Evolutionary conservation across 1,140 invertebrate genomes (phyloP), one percentile per base, ranked within the genome.

Genomic region (Bemisia tabaci): DNA sequence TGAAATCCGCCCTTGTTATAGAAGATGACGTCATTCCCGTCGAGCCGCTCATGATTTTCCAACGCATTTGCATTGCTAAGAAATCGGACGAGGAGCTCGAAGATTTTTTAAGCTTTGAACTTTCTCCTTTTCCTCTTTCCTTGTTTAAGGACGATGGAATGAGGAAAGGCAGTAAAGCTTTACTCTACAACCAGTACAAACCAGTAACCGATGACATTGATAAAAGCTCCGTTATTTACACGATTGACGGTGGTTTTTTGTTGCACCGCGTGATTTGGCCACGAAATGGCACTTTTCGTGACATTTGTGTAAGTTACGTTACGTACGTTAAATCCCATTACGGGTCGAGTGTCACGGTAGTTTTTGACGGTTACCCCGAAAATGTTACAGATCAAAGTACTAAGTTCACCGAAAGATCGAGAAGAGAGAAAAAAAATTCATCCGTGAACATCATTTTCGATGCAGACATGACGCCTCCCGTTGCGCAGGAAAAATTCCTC

Each of bases 111-210:
- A 68, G 74, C 66, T 77, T 76, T 74, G 75, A 79, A 74, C 59
- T 78, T 61, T 73, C 71, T 62, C 75, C 75, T 59, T 77, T 72
- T 73, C 75, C 77, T 24, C 68, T 70, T 70, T 68, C 76, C 65
- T 62, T 79, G 70, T 79, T 77, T 74, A 72, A 75, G 72, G 73
- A 69, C 68, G 63, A 71, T 73, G 74, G 74, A 67, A 78, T 78
- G 76, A 69, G 74, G 71, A 77, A 78, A 76, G 73, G 71, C 5
- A 72, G 65, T 23, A 77, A 78, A 73, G 66, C 75, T 9, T 63
- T 71, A 70, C 71, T 78, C 25, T 77, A 76, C 65, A 68, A 71
- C 12, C 62, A 72, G 72, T 74, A 74, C 65, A 23, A 27, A 26
- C n/a, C 2, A 2, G 1, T 11, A 60, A n/a, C 60, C 1, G 25